These are phyloP conservation scores for Forbesichthys agassizii DNA, from an alignment of 2,113 vertebrate genomes.

Conservation along the genomic window DNA sequence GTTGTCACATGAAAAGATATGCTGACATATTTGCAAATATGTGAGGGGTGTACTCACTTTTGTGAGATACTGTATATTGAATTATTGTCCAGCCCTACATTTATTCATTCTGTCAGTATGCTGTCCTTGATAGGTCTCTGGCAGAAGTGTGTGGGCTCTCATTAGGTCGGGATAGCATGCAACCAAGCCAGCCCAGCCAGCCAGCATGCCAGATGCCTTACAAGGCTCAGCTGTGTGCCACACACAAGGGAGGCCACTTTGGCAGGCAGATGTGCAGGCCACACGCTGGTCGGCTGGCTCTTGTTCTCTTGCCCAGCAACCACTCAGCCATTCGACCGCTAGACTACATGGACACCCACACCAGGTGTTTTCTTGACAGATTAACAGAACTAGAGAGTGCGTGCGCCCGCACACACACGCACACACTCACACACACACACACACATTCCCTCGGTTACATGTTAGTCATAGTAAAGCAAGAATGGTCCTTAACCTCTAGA, in stretches of 20 bases:
- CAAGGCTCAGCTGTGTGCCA: slow-evolving; percentile 24
- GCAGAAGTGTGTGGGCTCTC: neutral
- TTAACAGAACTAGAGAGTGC: neutral
- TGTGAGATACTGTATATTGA: neutral
- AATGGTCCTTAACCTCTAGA: slow-evolving; percentile 46
- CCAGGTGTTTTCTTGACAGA: slow-evolving; percentile 20
- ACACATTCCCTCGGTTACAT: slow-evolving; percentile 35
- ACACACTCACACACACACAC: slow-evolving; percentile 24
- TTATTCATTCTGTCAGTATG: slow-evolving; percentile 22
- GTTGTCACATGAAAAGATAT: too few species aligned
- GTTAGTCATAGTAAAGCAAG: slow-evolving; percentile 39
- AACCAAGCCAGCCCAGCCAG: neutral
- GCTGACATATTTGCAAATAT: too few species aligned
- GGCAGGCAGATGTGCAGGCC: neutral
- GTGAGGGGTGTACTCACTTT: too few species aligned
- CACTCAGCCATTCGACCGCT: slow-evolving; percentile 23
- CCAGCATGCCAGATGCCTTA: slow-evolving; percentile 1
- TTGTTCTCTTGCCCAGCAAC: slow-evolving; percentile 32
- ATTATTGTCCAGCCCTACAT: neutral
- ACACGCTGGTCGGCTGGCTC: slow-evolving; percentile 3
- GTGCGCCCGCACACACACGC: too few species aligned
- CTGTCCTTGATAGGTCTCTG: neutral
- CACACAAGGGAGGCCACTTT: slow-evolving; percentile 20
- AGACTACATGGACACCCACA: neutral
- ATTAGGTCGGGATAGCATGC: neutral